Evolutionary conservation across 2,888 invertebrate genomes (phyloP).

Genomic region (Noctua comes): DNA sequence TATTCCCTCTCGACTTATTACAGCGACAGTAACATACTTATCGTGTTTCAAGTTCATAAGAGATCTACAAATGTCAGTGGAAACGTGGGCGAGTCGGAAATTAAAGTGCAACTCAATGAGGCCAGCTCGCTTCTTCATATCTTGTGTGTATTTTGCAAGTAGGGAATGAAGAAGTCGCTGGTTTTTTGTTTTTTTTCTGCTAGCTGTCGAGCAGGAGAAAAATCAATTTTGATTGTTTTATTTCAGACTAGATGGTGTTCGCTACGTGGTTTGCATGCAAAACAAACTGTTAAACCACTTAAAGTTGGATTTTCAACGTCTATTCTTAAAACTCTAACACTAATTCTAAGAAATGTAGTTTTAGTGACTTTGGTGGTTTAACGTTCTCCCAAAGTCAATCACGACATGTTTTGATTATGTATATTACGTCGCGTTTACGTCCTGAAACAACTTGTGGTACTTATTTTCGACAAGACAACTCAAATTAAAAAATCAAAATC

Average conservation of each 20-base stretch:
- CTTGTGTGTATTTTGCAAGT: slow-evolving; percentile 7
- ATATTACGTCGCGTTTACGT: not conserved
- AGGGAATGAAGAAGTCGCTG: not conserved
- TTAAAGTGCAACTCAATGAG: slow-evolving; percentile 53
- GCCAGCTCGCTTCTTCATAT: slow-evolving; percentile 9
- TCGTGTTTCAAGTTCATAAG: slow-evolving; percentile 7
- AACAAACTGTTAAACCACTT: not conserved
- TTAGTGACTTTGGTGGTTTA: not conserved
- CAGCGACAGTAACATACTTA: slow-evolving; percentile 21
- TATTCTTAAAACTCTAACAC: not conserved
- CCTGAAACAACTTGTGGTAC: not conserved
- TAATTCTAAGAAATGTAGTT: not conserved
- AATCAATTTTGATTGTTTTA: not conserved
- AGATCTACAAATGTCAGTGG: slow-evolving; percentile 31
- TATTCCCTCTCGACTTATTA: slow-evolving; percentile 7
- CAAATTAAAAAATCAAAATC: no score
- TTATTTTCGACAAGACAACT: not conserved
- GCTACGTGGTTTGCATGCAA: not conserved
- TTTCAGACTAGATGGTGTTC: not conserved
- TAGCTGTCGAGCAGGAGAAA: not conserved
- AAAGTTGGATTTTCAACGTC: not conserved
- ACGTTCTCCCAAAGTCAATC: not conserved
- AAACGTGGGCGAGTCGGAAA: slow-evolving; percentile 44
- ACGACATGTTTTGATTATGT: not conserved
- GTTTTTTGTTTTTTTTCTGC: not conserved